phyloP scores from a whole-genome alignment of 1,140 invertebrate genomes.

The Diprion similis region DNA sequence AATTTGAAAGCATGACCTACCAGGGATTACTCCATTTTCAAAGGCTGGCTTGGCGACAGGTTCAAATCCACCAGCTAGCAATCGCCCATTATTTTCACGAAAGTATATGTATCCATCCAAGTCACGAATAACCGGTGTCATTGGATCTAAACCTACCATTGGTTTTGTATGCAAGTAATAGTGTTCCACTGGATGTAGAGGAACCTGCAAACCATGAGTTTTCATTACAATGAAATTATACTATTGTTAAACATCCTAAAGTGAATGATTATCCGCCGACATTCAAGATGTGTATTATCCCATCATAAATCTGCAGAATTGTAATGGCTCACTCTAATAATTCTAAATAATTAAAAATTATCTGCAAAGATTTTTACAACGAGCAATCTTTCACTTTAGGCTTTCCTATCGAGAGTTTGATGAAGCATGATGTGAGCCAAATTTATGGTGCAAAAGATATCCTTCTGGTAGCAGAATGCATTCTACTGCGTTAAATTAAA shows the following conservation, averaged over 20 bases:
- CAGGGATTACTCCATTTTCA: conserved; percentile 74
- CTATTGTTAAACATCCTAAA: conserved; percentile 11
- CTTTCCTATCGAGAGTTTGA: not conserved
- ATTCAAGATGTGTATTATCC: conserved; percentile 9
- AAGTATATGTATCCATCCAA: conserved; percentile 90
- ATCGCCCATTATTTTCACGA: conserved; percentile 78
- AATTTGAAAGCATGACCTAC: conserved; percentile 49
- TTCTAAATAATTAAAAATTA: not conserved
- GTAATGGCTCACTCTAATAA: too few relatives aligned
- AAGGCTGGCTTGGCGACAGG: conserved; percentile 88
- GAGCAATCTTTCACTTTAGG: not conserved
- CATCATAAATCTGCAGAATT: too few relatives aligned
- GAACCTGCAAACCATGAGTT: conserved; percentile 61
- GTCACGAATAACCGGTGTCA: conserved; percentile 87
- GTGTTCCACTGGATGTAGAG: conserved; percentile 92
- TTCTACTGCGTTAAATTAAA: too few relatives aligned
- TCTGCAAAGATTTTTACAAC: not conserved
- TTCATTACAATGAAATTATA: not conserved
- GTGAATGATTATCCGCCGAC: conserved; percentile 16
- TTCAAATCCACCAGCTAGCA: conserved; percentile 88
- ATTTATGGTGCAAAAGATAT: too few relatives aligned
- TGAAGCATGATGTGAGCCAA: too few relatives aligned
- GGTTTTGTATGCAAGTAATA: conserved; percentile 90
- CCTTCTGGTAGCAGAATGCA: too few relatives aligned
- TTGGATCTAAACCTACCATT: conserved; percentile 72